Percentiles rank a stretch among this genome's conserved stretches.
These are phyloP conservation scores for Phoebastria nigripes DNA, from an alignment of 2,797 vertebrate genomes.

Conservation along the genomic window DNA sequence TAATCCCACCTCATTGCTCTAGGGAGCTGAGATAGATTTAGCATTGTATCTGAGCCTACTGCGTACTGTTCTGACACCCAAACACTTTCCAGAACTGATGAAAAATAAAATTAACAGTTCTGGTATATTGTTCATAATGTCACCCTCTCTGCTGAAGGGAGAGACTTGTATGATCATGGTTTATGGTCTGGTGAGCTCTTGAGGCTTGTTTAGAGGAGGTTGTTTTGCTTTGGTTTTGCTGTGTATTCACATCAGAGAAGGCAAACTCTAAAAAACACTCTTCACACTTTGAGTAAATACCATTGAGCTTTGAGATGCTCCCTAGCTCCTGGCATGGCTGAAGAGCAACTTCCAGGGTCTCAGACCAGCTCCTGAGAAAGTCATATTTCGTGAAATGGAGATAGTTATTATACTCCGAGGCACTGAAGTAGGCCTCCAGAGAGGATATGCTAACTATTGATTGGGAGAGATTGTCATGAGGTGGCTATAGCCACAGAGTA, in stretches of 20 bases:
- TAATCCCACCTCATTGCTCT: background rate
- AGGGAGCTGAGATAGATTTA: background rate
- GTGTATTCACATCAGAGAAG: background rate
- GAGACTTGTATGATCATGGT: background rate
- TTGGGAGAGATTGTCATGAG: background rate
- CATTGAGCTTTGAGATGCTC: background rate
- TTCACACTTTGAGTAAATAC: background rate
- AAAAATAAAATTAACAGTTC: background rate
- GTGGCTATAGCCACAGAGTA: background rate
- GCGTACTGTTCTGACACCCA: background rate
- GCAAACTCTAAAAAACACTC: background rate
- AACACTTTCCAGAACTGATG: background rate
- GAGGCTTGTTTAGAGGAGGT: background rate
- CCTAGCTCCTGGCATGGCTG: background rate
- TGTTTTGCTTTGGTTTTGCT: background rate
- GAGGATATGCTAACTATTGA: background rate
- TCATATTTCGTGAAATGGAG: rapidly evolving
- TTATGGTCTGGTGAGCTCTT: background rate
- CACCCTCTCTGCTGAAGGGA: background rate
- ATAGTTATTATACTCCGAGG: background rate
- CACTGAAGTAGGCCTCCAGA: background rate
- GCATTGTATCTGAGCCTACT: background rate
- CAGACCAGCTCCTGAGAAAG: background rate
- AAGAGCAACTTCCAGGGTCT: background rate
- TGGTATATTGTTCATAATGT: background rate